These are phyloP conservation scores for Oenanthe oenanthe DNA, from an alignment of 2,113 vertebrate species.

Conservation along the genomic window DNA sequence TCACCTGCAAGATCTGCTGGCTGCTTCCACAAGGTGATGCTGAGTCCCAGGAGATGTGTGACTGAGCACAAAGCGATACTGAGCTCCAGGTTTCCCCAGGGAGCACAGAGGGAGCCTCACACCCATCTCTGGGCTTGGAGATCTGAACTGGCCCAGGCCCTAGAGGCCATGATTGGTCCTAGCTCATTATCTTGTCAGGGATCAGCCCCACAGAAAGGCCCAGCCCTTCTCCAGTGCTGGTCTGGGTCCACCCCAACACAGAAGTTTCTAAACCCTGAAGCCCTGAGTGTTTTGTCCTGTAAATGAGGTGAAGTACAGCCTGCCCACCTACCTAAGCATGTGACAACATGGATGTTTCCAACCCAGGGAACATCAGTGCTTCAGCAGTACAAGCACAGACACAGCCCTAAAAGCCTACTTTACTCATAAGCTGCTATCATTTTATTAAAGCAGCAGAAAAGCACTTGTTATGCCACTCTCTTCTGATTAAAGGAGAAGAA, in stretches of 20 bases:
- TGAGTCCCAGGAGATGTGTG: background rate
- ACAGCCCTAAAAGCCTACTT: constrained; percentile 27
- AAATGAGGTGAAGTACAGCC: background rate
- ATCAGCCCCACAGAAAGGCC: background rate
- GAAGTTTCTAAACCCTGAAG: background rate
- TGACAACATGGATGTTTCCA: background rate
- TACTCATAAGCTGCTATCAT: background rate
- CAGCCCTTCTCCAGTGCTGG: background rate
- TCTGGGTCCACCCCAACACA: background rate
- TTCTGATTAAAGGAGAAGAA: constrained; percentile 46
- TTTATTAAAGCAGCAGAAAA: constrained; percentile 34
- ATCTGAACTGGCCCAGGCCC: background rate
- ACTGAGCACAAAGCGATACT: background rate
- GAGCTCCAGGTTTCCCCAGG: background rate
- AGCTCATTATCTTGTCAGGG: background rate
- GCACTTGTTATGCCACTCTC: constrained; percentile 26
- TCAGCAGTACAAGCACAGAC: background rate
- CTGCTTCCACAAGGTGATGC: background rate
- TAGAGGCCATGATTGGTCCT: background rate
- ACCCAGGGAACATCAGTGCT: background rate
- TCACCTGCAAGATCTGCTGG: background rate
- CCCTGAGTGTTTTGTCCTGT: background rate
- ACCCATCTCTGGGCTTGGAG: background rate
- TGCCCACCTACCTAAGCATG: background rate
- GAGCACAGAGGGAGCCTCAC: background rate